Conservation (phyloP, 2,113 vertebrate genomes). For the Caloenas nicobarica region DNA sequence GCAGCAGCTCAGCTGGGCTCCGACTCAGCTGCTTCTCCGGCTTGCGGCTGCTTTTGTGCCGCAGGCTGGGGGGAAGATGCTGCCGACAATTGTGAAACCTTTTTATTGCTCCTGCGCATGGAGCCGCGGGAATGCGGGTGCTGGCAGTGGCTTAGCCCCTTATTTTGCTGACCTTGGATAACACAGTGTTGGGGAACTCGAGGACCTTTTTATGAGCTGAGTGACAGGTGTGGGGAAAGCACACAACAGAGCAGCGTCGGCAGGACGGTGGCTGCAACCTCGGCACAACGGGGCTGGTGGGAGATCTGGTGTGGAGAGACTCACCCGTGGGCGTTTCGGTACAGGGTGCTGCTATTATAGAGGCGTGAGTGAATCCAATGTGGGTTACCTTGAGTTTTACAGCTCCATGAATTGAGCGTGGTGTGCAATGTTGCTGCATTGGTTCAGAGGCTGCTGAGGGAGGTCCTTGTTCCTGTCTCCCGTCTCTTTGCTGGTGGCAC, state of each 20-base stretch:
- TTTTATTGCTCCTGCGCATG: neutral
- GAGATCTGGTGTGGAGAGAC: neutral
- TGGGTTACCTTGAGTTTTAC: neutral
- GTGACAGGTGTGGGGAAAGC: neutral
- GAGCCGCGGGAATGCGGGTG: neutral
- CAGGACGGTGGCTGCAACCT: neutral
- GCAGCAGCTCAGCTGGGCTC: constrained; percentile 18
- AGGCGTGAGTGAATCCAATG: accelerated
- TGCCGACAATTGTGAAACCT: neutral
- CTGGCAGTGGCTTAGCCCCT: neutral
- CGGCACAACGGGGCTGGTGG: accelerated
- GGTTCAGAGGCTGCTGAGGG: neutral
- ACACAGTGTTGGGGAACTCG: neutral
- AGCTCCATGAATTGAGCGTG: neutral
- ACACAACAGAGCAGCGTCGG: accelerated
- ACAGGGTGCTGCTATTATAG: neutral
- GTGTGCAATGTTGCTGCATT: neutral
- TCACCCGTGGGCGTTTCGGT: neutral
- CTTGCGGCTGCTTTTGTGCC: neutral
- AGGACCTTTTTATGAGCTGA: neutral
- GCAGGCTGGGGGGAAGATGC: neutral
- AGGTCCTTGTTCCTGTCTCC: neutral
- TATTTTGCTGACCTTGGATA: neutral
- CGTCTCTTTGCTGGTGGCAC: accelerated
- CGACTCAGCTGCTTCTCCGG: neutral